Base-by-base conservation (phyloP, 2,113 vertebrate species). In the Etheostoma spectabile region DNA sequence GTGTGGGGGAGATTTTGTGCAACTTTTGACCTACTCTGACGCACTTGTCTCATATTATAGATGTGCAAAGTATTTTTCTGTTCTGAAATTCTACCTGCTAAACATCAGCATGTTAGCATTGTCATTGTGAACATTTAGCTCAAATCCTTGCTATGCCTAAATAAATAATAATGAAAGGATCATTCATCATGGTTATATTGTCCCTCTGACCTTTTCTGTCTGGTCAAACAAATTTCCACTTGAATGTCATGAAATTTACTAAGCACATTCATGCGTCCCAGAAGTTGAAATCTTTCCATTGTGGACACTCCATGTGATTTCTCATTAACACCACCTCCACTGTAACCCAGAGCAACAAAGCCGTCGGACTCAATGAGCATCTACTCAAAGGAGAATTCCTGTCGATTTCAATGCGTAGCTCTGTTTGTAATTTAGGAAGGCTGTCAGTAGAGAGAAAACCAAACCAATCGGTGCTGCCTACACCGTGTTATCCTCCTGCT, bases 291-390 rank as follows among this genome's bases (percentile, higher is more conserved):
- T 15, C 15, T 21, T 45, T 42, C 61, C 62, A 22, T 8, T 35
- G 27, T 61, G 55, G n/a, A 27, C 51, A 18, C 35, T 72, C 24
- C 12, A 52, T 52, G 46, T 66, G 30, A 56, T 65, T 48, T 15
- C n/a, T n/a, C n/a, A 30, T 61, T 38, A 57, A 59, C 61, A 22
- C 19, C 52, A 11, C 24, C 33, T 75, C 22, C 38, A 33, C 38
- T 73, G 13, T n/a, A 33, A 61, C 49, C 57, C 75, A 24, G 33
- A 61, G 46, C 77, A 80, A 83, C 71, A 63, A 77, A 86, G 64
- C 27, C 27, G 27, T 48, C 8, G 65, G 59, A 74, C 57, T 30
- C 42, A 45, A 53, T 35, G 59, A 75, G 64, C 22, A 33, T 53
- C 65, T 61, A 38, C 53, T 30, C 0, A 30, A 30, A 30, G 30